These are phyloP conservation scores for Conchocele bisecta DNA, from an alignment of 2,888 invertebrate genomes.

Conservation along the genomic window DNA sequence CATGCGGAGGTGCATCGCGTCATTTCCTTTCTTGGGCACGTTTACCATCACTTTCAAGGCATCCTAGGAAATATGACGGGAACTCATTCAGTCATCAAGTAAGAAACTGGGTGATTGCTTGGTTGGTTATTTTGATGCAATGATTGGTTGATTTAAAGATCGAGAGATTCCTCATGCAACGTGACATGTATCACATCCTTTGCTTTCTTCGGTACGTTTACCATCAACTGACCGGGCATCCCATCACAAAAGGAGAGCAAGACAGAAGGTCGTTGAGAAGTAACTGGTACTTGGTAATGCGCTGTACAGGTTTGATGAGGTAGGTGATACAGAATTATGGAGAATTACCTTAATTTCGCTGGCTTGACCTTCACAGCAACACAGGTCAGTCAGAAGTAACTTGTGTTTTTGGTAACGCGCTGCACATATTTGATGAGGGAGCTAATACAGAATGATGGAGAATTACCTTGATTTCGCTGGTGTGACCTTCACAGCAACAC, in stretches of 20 bases:
- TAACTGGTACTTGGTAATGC: constrained; percentile 99
- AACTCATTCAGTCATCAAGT: not conserved
- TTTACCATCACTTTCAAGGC: constrained; percentile 99
- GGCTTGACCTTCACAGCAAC: constrained; percentile 96
- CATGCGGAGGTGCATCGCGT: constrained; percentile 98
- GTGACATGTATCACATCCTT: constrained; percentile 99
- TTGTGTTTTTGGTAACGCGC: constrained; percentile 99
- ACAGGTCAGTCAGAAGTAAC: constrained; percentile 95
- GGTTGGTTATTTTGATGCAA: too few relatives aligned
- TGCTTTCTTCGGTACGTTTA: constrained; percentile 99
- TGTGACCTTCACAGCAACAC: constrained; percentile 96
- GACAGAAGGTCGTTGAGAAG: constrained; percentile 97
- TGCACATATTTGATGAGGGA: constrained; percentile 99
- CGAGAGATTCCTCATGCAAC: constrained; percentile 90
- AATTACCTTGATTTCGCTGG: constrained; percentile 95
- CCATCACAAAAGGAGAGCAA: too few relatives aligned
- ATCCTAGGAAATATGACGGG: constrained; percentile 86
- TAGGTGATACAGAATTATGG: too few relatives aligned
- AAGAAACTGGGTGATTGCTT: too few relatives aligned
- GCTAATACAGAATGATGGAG: constrained; percentile 88
- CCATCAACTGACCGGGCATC: too few relatives aligned
- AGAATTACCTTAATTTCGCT: constrained; percentile 95
- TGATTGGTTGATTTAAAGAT: too few relatives aligned
- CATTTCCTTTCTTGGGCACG: constrained; percentile 99
- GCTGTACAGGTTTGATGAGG: constrained; percentile 99